Base-by-base conservation (phyloP, 1,140 invertebrate genomes). In the Dufourea novaeangliae region DNA sequence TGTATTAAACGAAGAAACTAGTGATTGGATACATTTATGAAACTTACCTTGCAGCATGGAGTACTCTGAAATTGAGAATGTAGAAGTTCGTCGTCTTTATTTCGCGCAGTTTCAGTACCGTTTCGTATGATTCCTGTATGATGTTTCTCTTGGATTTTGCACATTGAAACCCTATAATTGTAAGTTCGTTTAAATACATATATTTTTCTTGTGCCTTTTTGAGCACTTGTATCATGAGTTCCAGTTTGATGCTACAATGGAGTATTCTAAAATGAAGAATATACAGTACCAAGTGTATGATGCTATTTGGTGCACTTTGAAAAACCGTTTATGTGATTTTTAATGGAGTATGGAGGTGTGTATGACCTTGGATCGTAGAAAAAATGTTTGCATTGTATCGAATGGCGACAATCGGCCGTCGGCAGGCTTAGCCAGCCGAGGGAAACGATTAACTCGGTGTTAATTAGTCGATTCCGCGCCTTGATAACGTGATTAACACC, bases 401-500 rank as follows among this genome's bases (percentile, higher is more conserved):
- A 62, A 62, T 52, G 44, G 66, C 25, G 34, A 63, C 14, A 50
- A 61, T 32, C 25, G 12, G 22, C 34, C 59, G 14, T 20, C 56
- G 64, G 20, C 22, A 50, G 34, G n/a, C 12, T 69, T 44, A 27
- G 17, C 12, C 39, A 17, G 39, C 50, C n/a, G 68, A 67, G 37
- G 37, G 64, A 57, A 74, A 56, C 80, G 59, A 80, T 86, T 84
- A 86, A 57, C 76, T 74, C 27, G 37, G 52, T 74, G 73, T 84
- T 86, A 84, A 86, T 86, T 86, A 84, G 71, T 79, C 57, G 80
- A 84, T 79, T 67, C 69, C 32, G 69, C 27, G 37, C 10, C 57
- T 79, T 39, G 79, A 86, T 86, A 86, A 62, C 79, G 76, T 78
- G 79, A 75, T 84, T 82, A 82, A 87, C 76, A 46, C 46, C 32